Base-by-base conservation (phyloP, 2,888 invertebrate species). In the Hipparchia sbordonii region DNA sequence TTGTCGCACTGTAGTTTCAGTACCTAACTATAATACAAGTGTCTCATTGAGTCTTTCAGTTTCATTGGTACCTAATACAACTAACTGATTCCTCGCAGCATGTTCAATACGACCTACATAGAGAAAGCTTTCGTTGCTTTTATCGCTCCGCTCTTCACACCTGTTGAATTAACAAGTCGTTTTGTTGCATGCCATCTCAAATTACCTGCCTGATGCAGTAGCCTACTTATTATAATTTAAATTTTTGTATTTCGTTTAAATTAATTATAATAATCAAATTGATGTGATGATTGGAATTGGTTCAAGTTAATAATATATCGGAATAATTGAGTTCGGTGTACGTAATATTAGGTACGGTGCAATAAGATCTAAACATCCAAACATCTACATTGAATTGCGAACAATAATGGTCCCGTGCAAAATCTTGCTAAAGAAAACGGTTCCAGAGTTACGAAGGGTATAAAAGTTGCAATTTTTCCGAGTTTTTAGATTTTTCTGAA, bases 41-140 rank as follows among this genome's bases (percentile, higher is more conserved):
- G 54, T 54, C n/a, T n/a, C 54, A 54, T 6, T n/a, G n/a, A 54
- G 1, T 12, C 54, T n/a, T 6, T 54, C 3, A 57, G 57, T 57
- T 57, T 57, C 23, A 8, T 57, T 13, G 13, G 6, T 48, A 48
- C n/a, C 56, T n/a, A 13, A 8, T 4, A n/a, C 65, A 45, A 59
- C 39, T 39, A 45, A 3, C 12, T 45, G 60, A 77, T 74, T 75
- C 74, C 56, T 46, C 60, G 23, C 45, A 39, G n/a, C 69, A 57
- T 61, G 66, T 66, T 73, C 62, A 54, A 67, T 70, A 62, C 62
- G 48, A 48, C 54, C 39, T 39, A 39, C 39, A 23, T 39, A 66
- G 56, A 60, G 57, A 67, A 56, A 51, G 48, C 52, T 60, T 60
- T 70, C 54, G 6, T 67, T 54, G n/a, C 54, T 60, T 60, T 51